Base-by-base conservation (phyloP, 2,797 vertebrate species). In the Tadarida brasiliensis region DNA sequence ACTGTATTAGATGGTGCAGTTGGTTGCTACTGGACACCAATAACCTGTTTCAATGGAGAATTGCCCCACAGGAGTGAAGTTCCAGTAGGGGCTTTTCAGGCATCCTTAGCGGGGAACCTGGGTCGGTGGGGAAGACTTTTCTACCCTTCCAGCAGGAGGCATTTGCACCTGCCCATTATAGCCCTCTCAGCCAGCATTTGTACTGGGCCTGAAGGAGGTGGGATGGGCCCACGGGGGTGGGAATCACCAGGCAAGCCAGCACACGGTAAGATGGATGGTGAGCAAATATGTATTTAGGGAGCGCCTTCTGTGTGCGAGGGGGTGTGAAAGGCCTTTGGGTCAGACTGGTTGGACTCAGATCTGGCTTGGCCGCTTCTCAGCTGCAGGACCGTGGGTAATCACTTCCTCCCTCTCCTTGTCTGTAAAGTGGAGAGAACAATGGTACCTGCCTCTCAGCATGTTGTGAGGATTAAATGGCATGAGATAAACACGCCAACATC, bases 401-500 rank as follows among this genome's bases (percentile, higher is more conserved):
- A 28, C 67, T 8, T 30, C 7, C 44, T 49, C 57, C 83, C 39
- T 49, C 51, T 54, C 39, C 17, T 24, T 65, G 82, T 70, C 35
- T 14, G 19, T 47, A 6, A 49, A 70, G 35, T 54, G 20, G 44
- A 30, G 39, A 67, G 57, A 33, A 47, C 86, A 47, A 0, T 0
- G 17, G 51, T 12, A 7, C 16, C 88, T 39, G 47, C 8, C 16
- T 61, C 54, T 80, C 6, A 7, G 83, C 9, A 0, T 11, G 0
- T n/a, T 2, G 5, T 28, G 30, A 67, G n/a, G 16, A 33, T 71
- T 76, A 30, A 49, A 12, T 3, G 51, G 59, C 20, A 33, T 1
- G 4, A 28, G 56, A 6, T 4, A 11, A 15, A 65, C 44, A 5
- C 0, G 3, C 44, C 11, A 16, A 5, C 17, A 0, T 3, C 7